Conservation (phyloP, 2,888 invertebrate species). For the Actias luna region DNA sequence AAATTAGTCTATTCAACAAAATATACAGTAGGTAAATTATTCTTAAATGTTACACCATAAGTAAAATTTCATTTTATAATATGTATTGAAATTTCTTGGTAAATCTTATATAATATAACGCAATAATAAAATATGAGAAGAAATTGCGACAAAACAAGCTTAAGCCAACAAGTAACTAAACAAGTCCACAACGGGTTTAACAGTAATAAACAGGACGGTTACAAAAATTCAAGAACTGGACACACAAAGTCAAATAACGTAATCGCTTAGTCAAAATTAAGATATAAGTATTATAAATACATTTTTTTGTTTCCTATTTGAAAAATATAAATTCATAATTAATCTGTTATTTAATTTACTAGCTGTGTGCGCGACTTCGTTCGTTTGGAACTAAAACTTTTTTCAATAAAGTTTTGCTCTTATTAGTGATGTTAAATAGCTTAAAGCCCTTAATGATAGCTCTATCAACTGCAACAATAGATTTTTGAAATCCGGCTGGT, state of each 20-base stretch:
- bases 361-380: too few relatives aligned
- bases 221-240: constrained; percentile 3
- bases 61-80: not conserved
- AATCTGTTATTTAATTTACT: too few relatives aligned
- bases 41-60: constrained; percentile 2
- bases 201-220: constrained; percentile 30
- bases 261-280: not conserved
- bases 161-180: constrained; percentile 42
- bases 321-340: too few relatives aligned
- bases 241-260: not conserved
- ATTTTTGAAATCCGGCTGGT: too few relatives aligned
- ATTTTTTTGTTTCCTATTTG: too few relatives aligned
- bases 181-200: constrained; percentile 48
- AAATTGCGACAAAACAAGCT: constrained; percentile 45
- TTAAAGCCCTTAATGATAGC: too few relatives aligned
- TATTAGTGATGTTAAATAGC: too few relatives aligned
- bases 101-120: constrained; percentile 11
- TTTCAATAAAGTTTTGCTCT: too few relatives aligned
- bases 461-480: too few relatives aligned
- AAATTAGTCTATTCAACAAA: not conserved
- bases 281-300: too few relatives aligned
- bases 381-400: too few relatives aligned
- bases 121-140: constrained; percentile 4
- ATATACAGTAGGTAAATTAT: not conserved
- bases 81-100: constrained; percentile 7